Evolutionary conservation across 2,797 vertebrate genomes (phyloP).

Genomic region (Rhinophrynus dorsalis): DNA sequence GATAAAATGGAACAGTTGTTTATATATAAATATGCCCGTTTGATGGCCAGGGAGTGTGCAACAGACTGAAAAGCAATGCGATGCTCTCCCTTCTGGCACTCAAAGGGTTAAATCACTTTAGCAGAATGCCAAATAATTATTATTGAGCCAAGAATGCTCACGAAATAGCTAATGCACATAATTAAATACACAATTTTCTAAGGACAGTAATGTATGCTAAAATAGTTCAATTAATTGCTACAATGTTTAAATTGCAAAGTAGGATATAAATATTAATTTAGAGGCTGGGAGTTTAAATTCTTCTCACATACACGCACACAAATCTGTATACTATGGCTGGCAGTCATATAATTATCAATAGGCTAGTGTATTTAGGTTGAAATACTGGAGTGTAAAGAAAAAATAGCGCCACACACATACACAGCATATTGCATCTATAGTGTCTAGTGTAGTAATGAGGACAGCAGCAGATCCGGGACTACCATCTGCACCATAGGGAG

Average conservation of each 20-base stretch:
- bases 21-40: too few species aligned
- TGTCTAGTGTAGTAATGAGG: too few species aligned
- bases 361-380: slow-evolving; percentile 35
- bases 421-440: slow-evolving; percentile 21
- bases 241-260: slow-evolving; percentile 8
- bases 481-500: too few species aligned
- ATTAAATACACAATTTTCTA: neutral
- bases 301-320: slow-evolving; percentile 5
- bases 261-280: slow-evolving; percentile 22
- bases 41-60: too few species aligned
- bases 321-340: slow-evolving; percentile 10
- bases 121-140: too few species aligned
- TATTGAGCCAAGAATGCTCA: neutral
- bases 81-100: too few species aligned
- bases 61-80: too few species aligned
- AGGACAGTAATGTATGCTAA: slow-evolving; percentile 6
- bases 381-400: slow-evolving; percentile 25
- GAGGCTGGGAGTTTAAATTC: slow-evolving; percentile 1
- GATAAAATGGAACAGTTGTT: too few species aligned
- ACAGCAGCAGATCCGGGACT: too few species aligned
- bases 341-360: slow-evolving; percentile 29
- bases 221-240: slow-evolving; percentile 1
- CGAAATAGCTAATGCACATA: neutral
- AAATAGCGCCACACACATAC: slow-evolving; percentile 15
- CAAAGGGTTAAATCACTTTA: too few species aligned